Conservation (phyloP, 2,113 vertebrate genomes). For the Chionomys nivalis region DNA sequence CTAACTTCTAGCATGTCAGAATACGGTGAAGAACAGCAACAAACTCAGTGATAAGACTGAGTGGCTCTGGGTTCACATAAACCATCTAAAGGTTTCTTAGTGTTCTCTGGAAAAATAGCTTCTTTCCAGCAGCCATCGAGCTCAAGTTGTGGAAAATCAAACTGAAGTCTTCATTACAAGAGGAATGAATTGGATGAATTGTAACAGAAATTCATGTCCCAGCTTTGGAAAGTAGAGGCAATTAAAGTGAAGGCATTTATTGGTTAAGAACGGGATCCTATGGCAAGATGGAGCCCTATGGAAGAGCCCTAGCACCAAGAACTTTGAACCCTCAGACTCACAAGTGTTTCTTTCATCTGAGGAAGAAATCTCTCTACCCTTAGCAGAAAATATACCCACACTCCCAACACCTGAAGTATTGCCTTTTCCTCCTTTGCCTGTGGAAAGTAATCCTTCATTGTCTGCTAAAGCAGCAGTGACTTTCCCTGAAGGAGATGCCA, state of each 20-base stretch:
- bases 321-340: background rate
- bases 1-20: background rate
- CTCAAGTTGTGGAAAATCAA: too few species aligned
- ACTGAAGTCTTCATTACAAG: too few species aligned
- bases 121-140: too few species aligned
- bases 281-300: background rate
- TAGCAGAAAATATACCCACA: background rate
- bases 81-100: too few species aligned
- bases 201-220: background rate
- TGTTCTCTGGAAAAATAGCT: too few species aligned
- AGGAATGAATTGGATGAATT: background rate
- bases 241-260: background rate
- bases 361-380: background rate
- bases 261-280: background rate
- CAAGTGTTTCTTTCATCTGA: background rate
- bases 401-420: background rate
- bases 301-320: background rate
- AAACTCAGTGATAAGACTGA: too few species aligned
- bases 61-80: too few species aligned
- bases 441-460: background rate
- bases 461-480: background rate
- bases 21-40: too few species aligned
- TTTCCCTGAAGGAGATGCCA: too few species aligned
- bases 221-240: background rate
- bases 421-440: background rate